A percentile compares a stretch with the other conserved stretches of the same genome.
Conservation (phyloP, 2,113 vertebrate genomes). For the Hippocampus zosterae region DNA sequence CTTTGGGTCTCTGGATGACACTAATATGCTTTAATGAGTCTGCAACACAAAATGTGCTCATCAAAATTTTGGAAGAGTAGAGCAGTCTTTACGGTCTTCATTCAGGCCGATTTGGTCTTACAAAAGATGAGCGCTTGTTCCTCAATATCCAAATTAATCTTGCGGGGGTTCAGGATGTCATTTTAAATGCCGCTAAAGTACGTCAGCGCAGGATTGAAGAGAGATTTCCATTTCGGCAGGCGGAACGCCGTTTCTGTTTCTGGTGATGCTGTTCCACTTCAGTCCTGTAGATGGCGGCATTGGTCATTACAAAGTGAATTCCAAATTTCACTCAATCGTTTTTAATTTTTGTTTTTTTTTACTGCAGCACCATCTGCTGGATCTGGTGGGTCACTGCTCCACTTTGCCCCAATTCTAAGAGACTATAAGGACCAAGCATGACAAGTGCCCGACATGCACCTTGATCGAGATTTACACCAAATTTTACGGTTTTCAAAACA, state of each 20-base stretch:
- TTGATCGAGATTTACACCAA: too few species aligned
- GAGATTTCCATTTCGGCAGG: background rate
- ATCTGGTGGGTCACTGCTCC: too few species aligned
- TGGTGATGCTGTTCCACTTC: too few species aligned
- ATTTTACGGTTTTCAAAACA: too few species aligned
- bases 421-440: too few species aligned
- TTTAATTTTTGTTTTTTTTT: too few species aligned
- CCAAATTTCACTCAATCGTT: too few species aligned
- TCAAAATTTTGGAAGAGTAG: background rate
- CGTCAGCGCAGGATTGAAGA: background rate
- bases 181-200: background rate
- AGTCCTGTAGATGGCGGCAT: too few species aligned
- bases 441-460: too few species aligned
- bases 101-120: conserved; percentile 9
- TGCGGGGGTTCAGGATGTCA: background rate
- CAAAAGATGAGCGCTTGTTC: background rate
- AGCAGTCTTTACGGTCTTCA: conserved; percentile 7
- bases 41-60: conserved; percentile 14
- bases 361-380: too few species aligned
- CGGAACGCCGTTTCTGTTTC: background rate
- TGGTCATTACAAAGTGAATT: too few species aligned
- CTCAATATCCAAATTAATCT: background rate
- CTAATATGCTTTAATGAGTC: conserved; percentile 46
- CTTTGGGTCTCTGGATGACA: conserved; percentile 28
- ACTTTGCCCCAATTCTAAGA: too few species aligned